Evolutionary conservation across 2,797 vertebrate genomes (phyloP).

Genomic region (Xenops minutus): DNA sequence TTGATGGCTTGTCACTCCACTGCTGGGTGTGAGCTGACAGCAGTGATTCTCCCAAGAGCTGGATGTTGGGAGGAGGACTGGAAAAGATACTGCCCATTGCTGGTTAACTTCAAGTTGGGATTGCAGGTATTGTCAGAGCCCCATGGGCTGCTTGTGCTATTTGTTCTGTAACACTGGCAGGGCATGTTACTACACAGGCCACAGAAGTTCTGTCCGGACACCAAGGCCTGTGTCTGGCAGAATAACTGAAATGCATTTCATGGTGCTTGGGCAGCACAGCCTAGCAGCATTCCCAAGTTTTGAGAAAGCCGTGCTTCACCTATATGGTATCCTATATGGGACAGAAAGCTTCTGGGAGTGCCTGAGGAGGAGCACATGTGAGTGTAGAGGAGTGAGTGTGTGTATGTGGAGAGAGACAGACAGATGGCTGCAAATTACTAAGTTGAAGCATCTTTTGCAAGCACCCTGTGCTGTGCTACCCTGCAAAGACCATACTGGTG

Average conservation of each 20-base stretch:
- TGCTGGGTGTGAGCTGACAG: rapidly evolving
- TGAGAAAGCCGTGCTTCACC: neutral
- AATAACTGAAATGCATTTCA: neutral
- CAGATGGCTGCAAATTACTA: neutral
- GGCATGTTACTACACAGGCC: neutral
- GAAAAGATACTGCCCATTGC: rapidly evolving
- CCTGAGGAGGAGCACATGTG: neutral
- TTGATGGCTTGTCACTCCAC: neutral
- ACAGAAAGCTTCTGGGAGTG: neutral
- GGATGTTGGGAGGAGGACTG: neutral
- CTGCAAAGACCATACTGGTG: neutral
- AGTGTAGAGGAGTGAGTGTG: neutral
- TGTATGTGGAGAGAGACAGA: neutral
- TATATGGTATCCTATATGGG: too few species aligned
- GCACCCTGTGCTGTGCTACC: neutral
- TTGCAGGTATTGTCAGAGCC: neutral
- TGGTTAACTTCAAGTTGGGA: neutral
- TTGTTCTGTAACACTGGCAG: neutral
- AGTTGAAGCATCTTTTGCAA: neutral
- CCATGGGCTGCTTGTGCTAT: rapidly evolving
- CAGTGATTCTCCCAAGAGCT: neutral
- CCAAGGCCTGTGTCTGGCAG: neutral
- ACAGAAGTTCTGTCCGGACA: neutral
- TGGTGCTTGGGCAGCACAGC: neutral
- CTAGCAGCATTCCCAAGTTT: neutral